These are phyloP conservation scores for Teleogryllus occipitalis DNA, from an alignment of 1,140 invertebrate species.

Conservation along the genomic window DNA sequence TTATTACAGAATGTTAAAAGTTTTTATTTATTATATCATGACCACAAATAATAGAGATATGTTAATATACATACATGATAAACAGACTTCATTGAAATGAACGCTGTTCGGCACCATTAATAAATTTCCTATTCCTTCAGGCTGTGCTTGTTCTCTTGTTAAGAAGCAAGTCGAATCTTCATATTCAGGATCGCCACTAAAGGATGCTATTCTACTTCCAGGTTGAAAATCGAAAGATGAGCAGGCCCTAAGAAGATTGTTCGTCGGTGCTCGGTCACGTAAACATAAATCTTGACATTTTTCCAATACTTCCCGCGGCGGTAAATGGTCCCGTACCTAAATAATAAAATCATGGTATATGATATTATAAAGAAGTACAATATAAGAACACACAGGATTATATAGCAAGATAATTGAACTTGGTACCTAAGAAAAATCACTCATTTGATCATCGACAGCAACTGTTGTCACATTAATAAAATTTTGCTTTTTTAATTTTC, in stretches of 20 bases:
- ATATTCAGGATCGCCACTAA: constrained; percentile 72
- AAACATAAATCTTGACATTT: constrained; percentile 76
- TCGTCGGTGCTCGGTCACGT: constrained; percentile 65
- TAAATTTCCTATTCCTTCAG: constrained; percentile 76
- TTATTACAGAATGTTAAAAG: not conserved
- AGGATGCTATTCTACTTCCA: constrained; percentile 70
- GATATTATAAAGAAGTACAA: too few relatives aligned
- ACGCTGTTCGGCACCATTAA: constrained; percentile 78
- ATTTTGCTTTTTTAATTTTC: not conserved
- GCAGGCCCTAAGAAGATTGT: constrained; percentile 71
- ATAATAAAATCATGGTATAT: constrained; percentile 16
- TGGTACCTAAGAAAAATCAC: too few relatives aligned
- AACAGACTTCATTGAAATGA: constrained; percentile 82
- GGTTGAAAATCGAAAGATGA: constrained; percentile 85
- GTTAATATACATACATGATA: constrained; percentile 61
- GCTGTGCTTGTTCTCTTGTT: constrained; percentile 70
- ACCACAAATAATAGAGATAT: not conserved
- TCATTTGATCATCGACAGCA: too few relatives aligned
- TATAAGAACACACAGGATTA: too few relatives aligned
- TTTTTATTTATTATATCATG: not conserved
- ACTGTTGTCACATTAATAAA: not conserved
- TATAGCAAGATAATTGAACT: too few relatives aligned
- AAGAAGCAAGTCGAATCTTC: constrained; percentile 85
- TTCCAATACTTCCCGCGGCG: constrained; percentile 75
- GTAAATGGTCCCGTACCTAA: constrained; percentile 65